Conservation (phyloP, 1,140 invertebrate species). For the Pentalonia nigronervosa region DNA sequence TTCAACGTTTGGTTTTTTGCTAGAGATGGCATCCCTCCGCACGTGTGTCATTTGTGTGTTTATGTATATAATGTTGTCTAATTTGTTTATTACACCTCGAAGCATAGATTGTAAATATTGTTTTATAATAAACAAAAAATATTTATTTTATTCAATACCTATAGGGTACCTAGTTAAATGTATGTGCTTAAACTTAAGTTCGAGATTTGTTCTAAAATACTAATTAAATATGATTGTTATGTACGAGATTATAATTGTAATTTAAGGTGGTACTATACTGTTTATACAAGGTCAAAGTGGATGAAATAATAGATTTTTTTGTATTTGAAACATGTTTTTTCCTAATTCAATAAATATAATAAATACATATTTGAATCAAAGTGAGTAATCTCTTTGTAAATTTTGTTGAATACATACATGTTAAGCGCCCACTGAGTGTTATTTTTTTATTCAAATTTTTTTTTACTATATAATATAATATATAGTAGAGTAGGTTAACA, state of each 20-base stretch:
- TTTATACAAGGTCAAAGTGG: neutral
- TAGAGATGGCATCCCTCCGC: neutral
- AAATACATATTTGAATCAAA: neutral
- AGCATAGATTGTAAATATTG: too few species aligned
- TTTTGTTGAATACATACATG: neutral
- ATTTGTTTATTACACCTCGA: too few species aligned
- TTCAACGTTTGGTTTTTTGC: neutral
- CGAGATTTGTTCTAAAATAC: neutral
- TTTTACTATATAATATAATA: neutral
- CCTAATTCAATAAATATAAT: neutral
- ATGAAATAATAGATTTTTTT: neutral
- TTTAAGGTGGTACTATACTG: neutral
- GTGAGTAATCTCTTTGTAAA: neutral
- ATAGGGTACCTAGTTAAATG: neutral
- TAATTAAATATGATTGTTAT: neutral
- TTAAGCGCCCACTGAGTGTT: neutral
- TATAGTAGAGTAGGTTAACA: conserved; percentile 36
- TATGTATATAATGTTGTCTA: too few species aligned
- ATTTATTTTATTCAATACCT: neutral
- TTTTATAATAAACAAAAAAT: too few species aligned
- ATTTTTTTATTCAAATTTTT: neutral
- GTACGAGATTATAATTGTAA: neutral
- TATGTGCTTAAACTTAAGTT: neutral
- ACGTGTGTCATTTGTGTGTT: too few species aligned
- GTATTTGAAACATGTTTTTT: neutral